phyloP scores from a whole-genome alignment of 2,113 vertebrate genomes.

The Alethe diademata region DNA sequence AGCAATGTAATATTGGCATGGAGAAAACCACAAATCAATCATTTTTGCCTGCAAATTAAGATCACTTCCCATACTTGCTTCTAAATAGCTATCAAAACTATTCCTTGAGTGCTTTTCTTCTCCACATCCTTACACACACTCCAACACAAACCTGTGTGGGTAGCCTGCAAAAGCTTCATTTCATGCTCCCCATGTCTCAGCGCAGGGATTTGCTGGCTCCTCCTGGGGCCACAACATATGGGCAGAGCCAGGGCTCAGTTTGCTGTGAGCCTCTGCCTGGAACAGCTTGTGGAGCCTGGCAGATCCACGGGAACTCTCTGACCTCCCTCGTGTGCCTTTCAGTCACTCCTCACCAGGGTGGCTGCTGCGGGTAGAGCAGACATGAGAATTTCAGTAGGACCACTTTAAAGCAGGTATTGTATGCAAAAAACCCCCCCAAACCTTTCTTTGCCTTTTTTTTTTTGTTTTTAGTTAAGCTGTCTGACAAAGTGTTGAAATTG shows the following conservation, averaged over 20 bases:
- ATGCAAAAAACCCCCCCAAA: not conserved
- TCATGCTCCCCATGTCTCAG: not conserved
- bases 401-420: conserved; percentile 45
- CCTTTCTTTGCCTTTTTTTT: not conserved
- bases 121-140: not conserved
- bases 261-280: not conserved
- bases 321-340: not conserved
- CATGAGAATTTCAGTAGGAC: conserved; percentile 9
- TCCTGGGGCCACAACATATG: not conserved
- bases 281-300: not conserved
- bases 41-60: not conserved
- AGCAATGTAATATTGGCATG: not conserved
- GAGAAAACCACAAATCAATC: not conserved
- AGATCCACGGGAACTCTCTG: not conserved
- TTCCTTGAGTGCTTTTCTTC: not conserved
- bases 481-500: not conserved
- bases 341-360: not conserved
- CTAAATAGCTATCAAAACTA: not conserved
- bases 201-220: not conserved
- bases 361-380: not conserved
- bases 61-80: not conserved
- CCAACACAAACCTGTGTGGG: not conserved
- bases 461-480: not conserved
- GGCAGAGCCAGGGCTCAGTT: not conserved
- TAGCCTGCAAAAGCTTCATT: not conserved